phyloP scores from a whole-genome alignment of 2,888 invertebrate species.

The Eupithecia dodoneata region DNA sequence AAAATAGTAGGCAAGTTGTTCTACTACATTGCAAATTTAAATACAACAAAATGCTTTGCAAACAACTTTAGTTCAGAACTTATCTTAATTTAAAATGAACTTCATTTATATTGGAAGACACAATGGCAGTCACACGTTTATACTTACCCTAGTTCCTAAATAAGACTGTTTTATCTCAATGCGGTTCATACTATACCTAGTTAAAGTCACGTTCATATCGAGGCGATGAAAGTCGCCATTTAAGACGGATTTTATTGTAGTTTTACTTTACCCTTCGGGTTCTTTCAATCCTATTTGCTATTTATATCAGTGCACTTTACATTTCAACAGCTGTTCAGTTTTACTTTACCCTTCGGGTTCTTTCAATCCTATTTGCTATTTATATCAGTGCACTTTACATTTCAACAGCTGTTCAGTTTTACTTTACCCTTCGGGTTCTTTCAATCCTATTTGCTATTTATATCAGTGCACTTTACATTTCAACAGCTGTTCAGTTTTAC shows the following conservation, averaged over 20 bases:
- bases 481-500: neutral
- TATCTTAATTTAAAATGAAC: neutral
- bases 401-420: neutral
- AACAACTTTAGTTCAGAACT: neutral
- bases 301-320: neutral
- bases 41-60: neutral
- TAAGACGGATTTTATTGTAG: neutral
- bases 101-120: neutral
- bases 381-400: neutral
- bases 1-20: neutral
- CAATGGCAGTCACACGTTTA: neutral
- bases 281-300: neutral
- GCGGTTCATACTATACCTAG: too few relatives aligned
- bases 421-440: neutral
- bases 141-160: neutral
- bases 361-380: neutral
- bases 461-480: neutral
- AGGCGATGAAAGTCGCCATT: neutral
- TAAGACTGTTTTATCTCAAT: neutral
- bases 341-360: neutral
- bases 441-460: neutral
- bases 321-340: neutral
- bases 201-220: neutral
- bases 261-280: neutral
- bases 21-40: neutral